Conservation (phyloP, 2,888 invertebrate genomes). For the Acrobasis suavella region DNA sequence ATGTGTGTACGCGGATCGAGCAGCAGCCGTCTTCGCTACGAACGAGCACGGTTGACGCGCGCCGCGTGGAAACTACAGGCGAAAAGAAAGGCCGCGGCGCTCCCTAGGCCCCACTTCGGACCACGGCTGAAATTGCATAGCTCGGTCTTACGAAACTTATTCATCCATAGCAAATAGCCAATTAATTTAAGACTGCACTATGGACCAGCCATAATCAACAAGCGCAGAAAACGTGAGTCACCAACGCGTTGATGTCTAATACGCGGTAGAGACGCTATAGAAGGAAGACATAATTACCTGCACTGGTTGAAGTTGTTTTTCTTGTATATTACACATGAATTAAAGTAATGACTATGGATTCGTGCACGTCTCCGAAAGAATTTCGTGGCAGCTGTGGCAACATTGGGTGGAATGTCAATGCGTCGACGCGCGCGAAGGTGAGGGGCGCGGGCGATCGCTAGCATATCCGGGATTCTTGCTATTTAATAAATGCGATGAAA, state of each 20-base stretch:
- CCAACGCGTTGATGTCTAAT: constrained; percentile 18
- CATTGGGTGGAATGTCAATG: constrained; percentile 41
- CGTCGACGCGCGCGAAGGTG: constrained; percentile 36
- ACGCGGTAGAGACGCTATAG: constrained; percentile 7
- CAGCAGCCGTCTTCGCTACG: constrained; percentile 35
- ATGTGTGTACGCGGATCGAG: neutral
- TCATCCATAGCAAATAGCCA: constrained; percentile 41
- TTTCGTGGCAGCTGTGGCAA: constrained; percentile 29
- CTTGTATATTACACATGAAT: constrained; percentile 4
- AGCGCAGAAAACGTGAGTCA: constrained; percentile 6
- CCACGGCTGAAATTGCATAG: constrained; percentile 37
- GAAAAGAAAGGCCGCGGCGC: constrained; percentile 56
- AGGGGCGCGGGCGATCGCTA: constrained; percentile 23
- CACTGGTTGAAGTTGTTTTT: neutral
- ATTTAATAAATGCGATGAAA: constrained; percentile 24
- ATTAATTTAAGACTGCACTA: constrained; percentile 25
- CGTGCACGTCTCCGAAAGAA: neutral
- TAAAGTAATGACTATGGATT: neutral
- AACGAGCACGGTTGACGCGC: constrained; percentile 53
- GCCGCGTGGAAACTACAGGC: constrained; percentile 58
- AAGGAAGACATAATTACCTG: constrained; percentile 12
- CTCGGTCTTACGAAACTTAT: constrained; percentile 34
- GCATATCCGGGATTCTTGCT: constrained; percentile 34
- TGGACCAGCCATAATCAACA: neutral
- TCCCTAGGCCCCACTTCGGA: constrained; percentile 32